A percentile compares a stretch with the other conserved stretches of the same genome.
Conservation (phyloP, 2,888 invertebrate genomes). For the Drosophila fulvimacula region DNA sequence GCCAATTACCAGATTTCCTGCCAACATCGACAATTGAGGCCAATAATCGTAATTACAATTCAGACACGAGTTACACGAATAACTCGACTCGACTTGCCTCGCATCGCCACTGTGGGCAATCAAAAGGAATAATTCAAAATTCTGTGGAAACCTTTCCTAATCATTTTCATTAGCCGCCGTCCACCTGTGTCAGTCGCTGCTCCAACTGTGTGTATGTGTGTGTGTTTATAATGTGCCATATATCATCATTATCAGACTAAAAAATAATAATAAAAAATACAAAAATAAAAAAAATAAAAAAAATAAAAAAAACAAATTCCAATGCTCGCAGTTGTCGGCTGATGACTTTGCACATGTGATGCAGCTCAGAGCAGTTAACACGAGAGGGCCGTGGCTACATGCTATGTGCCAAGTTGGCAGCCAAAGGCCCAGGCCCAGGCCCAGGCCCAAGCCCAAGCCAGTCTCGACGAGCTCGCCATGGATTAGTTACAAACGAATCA, state of each 20-base stretch:
- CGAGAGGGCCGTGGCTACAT: slow-evolving; percentile 34
- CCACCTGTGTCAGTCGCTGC: slow-evolving; percentile 30
- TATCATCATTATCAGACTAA: slow-evolving; percentile 74
- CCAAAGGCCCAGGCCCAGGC: slow-evolving; percentile 11
- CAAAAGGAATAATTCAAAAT: slow-evolving; percentile 56
- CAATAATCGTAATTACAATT: slow-evolving; percentile 53
- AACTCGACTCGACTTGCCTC: background rate
- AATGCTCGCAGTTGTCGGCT: slow-evolving; percentile 47
- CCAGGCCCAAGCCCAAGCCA: slow-evolving; percentile 4
- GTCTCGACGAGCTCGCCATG: slow-evolving; percentile 23
- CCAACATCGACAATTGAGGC: slow-evolving; percentile 5
- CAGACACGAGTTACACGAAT: slow-evolving; percentile 35
- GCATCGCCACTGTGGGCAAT: slow-evolving; percentile 33
- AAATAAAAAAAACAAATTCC: slow-evolving; percentile 41
- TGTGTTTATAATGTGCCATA: slow-evolving; percentile 67
- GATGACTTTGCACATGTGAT: slow-evolving; percentile 81
- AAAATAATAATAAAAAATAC: slow-evolving; percentile 14
- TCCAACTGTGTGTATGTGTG: slow-evolving; percentile 21
- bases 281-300: no score
- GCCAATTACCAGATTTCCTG: slow-evolving; percentile 70
- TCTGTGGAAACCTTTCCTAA: slow-evolving; percentile 61
- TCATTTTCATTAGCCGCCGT: slow-evolving; percentile 50
- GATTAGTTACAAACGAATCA: slow-evolving; percentile 77
- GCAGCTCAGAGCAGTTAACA: slow-evolving; percentile 56
- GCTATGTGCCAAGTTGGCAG: slow-evolving; percentile 20